Base-by-base conservation (phyloP, 2,888 invertebrate species). In the Helicoverpa assulta region DNA sequence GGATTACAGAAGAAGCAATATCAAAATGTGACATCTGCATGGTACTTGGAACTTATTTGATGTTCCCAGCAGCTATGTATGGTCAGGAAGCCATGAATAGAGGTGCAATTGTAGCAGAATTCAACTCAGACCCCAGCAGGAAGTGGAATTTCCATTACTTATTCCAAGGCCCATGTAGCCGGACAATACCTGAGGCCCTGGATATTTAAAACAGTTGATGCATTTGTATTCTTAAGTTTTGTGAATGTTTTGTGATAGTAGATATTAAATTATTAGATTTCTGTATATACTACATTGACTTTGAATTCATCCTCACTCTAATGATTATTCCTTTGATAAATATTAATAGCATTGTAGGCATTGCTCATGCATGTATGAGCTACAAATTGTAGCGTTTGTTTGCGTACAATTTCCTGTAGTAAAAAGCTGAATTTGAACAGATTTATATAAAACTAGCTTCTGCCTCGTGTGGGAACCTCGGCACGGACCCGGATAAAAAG, bases 51-150 rank as follows among this genome's bases (percentile, higher is more conserved):
- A 98, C 98, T 1, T 98, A 98, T 0, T 96, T 98, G 0, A 98
- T 98, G 5, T 98, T 98, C 90, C 98, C 98, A 0, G 98, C 98
- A 0, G 98, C 98, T 8, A 97, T 98, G 97, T 98, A 98, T 93
- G 98, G 98, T 0, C 98, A 98, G 0, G 94, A 96, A 82, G 97
- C 98, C 0, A 97, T 98, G 0, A 92, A 95, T 0, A 95, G 97
- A 67, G 98, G 98, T 2, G 96, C 94, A 0, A 79, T 89, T 1
- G 92, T 94, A 4, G 95, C 95, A 0, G 95, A 95, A 73, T 94
- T 97, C 77, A 95, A 95, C 70, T 79, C 94, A 12, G 94, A 94
- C 82, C 86, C 93, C 12, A 50, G 0, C 43, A 2, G 14, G 1
- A 29, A 4, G 0, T 69, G 86, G 0, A 88, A 94, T 58, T 95